Evolutionary conservation across 2,797 vertebrate genomes (phyloP).

Genomic region (Picus viridis): DNA sequence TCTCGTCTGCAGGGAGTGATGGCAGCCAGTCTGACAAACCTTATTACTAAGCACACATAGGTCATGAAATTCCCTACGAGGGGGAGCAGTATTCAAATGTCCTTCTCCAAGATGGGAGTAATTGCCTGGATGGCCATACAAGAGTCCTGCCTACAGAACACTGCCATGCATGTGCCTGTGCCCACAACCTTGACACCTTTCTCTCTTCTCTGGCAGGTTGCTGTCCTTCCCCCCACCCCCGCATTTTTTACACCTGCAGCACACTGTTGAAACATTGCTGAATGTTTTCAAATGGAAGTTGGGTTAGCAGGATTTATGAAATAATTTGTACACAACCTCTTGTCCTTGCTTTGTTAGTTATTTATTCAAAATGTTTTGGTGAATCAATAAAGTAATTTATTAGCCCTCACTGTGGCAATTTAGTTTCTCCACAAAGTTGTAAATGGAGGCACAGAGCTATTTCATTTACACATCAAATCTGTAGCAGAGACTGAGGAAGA

Average conservation of each 20-base stretch:
- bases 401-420: neutral
- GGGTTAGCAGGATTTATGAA: neutral
- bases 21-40: neutral
- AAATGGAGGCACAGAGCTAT: neutral
- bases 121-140: neutral
- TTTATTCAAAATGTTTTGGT: neutral
- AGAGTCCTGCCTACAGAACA: neutral
- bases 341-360: neutral
- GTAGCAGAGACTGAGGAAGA: neutral
- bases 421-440: neutral
- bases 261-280: neutral
- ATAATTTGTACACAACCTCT: neutral
- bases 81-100: neutral
- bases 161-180: neutral
- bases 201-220: neutral
- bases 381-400: neutral
- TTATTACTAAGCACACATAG: neutral
- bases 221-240: neutral
- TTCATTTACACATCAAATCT: neutral
- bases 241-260: neutral
- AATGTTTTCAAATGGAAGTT: neutral
- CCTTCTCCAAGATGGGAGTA: fast-evolving
- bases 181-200: neutral
- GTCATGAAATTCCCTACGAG: neutral
- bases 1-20: neutral